A percentile compares a stretch with the other conserved stretches of the same genome.
Conservation (phyloP, 2,888 invertebrate species). For the Sisyra terminalis region DNA sequence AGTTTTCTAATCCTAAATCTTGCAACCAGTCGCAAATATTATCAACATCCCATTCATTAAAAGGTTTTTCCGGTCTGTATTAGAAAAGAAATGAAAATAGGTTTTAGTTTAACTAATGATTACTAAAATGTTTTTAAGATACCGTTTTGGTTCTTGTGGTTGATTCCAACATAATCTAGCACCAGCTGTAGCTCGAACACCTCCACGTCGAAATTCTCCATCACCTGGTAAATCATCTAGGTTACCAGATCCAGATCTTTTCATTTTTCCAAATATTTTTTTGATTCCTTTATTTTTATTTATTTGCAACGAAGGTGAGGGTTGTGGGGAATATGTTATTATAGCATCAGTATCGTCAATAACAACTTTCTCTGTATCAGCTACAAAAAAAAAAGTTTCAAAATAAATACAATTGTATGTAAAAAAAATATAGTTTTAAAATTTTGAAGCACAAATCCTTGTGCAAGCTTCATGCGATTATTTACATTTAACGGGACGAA, state of each 20-base stretch:
- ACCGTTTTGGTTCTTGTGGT: slow-evolving; percentile 22
- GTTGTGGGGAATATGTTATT: slow-evolving; percentile 25
- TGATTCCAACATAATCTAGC: slow-evolving; percentile 47
- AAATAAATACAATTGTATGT: background rate
- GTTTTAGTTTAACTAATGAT: background rate
- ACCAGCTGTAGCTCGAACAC: slow-evolving; percentile 55
- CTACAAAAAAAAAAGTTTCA: slow-evolving; percentile 27
- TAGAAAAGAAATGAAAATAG: background rate
- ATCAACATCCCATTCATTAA: slow-evolving; percentile 65
- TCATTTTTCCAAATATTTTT: slow-evolving; percentile 49
- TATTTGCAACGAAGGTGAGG: slow-evolving; percentile 28
- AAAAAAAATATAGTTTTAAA: background rate
- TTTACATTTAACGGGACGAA: too few relatives aligned
- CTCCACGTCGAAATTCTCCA: slow-evolving; percentile 51
- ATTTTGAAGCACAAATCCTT: background rate
- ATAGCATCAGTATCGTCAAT: slow-evolving; percentile 27
- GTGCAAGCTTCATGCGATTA: too few relatives aligned
- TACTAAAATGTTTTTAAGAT: slow-evolving; percentile 7
- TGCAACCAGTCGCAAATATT: slow-evolving; percentile 71
- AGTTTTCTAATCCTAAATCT: slow-evolving; percentile 58
- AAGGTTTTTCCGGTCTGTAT: slow-evolving; percentile 50
- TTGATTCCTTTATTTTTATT: slow-evolving; percentile 42
- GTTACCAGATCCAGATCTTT: slow-evolving; percentile 51
- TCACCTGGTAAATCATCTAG: slow-evolving; percentile 43
- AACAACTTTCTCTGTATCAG: slow-evolving; percentile 42